These are phyloP conservation scores for Hydropsyche betteni DNA, from an alignment of 2,888 invertebrate genomes.

Conservation along the genomic window DNA sequence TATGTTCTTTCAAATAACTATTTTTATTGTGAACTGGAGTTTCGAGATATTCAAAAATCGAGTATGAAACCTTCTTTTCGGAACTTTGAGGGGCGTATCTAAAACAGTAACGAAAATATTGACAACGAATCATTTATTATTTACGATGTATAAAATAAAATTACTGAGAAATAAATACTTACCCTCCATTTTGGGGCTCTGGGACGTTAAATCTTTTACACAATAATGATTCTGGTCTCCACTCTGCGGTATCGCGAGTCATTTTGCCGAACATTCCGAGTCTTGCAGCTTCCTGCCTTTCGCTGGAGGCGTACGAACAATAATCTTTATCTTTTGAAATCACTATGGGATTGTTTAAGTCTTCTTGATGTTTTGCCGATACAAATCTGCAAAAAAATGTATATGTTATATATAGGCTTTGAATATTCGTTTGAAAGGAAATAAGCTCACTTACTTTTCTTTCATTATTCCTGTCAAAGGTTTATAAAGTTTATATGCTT, in stretches of 20 bases:
- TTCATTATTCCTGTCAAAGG: slow-evolving; percentile 71
- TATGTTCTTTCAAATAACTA: slow-evolving; percentile 65
- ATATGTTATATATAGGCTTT: no score
- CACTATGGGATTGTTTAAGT: slow-evolving; percentile 57
- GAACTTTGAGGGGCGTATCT: slow-evolving; percentile 58
- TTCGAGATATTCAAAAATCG: slow-evolving; percentile 82
- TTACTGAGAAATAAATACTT: slow-evolving; percentile 42
- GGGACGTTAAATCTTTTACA: slow-evolving; percentile 95
- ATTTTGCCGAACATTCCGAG: slow-evolving; percentile 80
- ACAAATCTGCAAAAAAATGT: slow-evolving; percentile 66
- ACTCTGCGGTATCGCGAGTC: slow-evolving; percentile 73
- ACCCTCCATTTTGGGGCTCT: slow-evolving; percentile 77
- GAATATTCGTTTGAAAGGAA: not conserved
- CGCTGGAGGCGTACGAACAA: slow-evolving; percentile 61
- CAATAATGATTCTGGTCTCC: slow-evolving; percentile 85
- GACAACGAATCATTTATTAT: not conserved
- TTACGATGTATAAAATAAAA: slow-evolving; percentile 15
- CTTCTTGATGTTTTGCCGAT: slow-evolving; percentile 64
- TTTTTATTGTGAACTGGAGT: slow-evolving; percentile 67
- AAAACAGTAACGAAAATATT: slow-evolving; percentile 58
- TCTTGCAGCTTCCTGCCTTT: slow-evolving; percentile 75
- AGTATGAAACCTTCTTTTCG: slow-evolving; percentile 74
- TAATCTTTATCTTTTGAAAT: slow-evolving; percentile 54
- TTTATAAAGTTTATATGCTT: slow-evolving; percentile 75
- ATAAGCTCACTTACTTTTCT: slow-evolving; percentile 60